Percentiles rank a stretch among this genome's conserved stretches.
These are phyloP conservation scores for Tangara arthus DNA, from an alignment of 2,797 vertebrate genomes.

Conservation along the genomic window DNA sequence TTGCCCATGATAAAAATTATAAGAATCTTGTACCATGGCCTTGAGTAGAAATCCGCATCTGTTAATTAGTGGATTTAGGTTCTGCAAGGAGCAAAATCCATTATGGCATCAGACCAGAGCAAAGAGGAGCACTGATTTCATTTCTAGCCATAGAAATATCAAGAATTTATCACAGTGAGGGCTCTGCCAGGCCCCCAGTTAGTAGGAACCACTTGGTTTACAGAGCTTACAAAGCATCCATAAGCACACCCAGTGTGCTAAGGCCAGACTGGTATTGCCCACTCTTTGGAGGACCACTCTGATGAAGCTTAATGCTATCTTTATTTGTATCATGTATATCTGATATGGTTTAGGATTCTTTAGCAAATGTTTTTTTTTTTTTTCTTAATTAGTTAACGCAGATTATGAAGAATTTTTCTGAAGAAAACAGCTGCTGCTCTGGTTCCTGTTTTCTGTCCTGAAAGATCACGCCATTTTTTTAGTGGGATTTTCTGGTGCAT, in stretches of 20 bases:
- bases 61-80: constrained; percentile 43
- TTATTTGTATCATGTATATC: not conserved
- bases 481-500: not conserved
- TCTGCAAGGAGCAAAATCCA: constrained; percentile 45
- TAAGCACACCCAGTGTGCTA: fast-evolving
- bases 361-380: not conserved
- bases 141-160: constrained; percentile 19
- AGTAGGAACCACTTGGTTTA: not conserved
- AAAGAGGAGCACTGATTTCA: constrained; percentile 55
- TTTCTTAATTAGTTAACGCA: not conserved
- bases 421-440: not conserved
- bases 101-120: constrained; percentile 48
- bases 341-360: not conserved
- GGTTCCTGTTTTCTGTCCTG: not conserved
- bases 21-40: not conserved
- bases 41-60: constrained; percentile 36
- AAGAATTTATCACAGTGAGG: constrained; percentile 39
- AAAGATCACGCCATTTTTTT: not conserved
- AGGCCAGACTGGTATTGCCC: not conserved
- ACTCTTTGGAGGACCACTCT: not conserved
- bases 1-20: not conserved
- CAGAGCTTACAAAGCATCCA: not conserved
- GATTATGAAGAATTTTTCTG: not conserved
- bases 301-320: not conserved
- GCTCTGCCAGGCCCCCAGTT: not conserved